Percentiles rank a stretch among this genome's conserved stretches.
Evolutionary conservation across 2,888 invertebrate species (phyloP).

Genomic region (Agriopis marginaria): DNA sequence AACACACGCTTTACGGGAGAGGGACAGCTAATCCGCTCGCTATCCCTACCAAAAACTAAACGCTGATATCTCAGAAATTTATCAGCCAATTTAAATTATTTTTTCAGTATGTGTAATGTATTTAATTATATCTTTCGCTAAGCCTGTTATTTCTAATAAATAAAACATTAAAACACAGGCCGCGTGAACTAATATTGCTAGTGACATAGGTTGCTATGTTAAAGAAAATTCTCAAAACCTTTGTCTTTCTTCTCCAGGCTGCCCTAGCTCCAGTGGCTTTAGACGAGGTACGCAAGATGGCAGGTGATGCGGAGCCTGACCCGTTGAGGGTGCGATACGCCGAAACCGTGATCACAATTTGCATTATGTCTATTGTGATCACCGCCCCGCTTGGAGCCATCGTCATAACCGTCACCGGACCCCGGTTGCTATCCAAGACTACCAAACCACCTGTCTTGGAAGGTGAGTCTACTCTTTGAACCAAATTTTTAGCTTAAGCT

Average conservation of each 20-base stretch:
- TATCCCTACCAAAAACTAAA: too few relatives aligned
- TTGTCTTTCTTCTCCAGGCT: slow-evolving; percentile 84
- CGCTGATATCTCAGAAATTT: too few relatives aligned
- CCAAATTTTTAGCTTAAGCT: background rate
- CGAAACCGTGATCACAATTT: slow-evolving; percentile 90
- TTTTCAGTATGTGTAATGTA: too few relatives aligned
- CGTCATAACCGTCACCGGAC: slow-evolving; percentile 92
- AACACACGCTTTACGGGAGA: too few relatives aligned
- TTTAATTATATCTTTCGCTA: too few relatives aligned
- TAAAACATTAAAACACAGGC: too few relatives aligned
- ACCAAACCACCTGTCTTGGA: slow-evolving; percentile 89
- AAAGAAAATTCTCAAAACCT: background rate
- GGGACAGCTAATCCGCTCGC: too few relatives aligned
- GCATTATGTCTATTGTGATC: slow-evolving; percentile 93
- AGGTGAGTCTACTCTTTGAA: slow-evolving; percentile 70
- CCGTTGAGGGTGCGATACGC: slow-evolving; percentile 87
- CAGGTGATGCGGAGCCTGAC: slow-evolving; percentile 58
- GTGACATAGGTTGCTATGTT: background rate
- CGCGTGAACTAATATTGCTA: background rate
- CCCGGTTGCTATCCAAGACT: slow-evolving; percentile 92
- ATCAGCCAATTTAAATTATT: too few relatives aligned
- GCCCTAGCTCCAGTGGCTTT: slow-evolving; percentile 93
- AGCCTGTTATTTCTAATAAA: too few relatives aligned
- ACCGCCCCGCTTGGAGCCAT: slow-evolving; percentile 95
- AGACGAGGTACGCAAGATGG: slow-evolving; percentile 85